Evolutionary conservation across 30 jellyfish, hydroid and myxozoan genomes (phyloP), one percentile per base, ranked within the genome.

Genomic region (Catostylus mosaicus): DNA sequence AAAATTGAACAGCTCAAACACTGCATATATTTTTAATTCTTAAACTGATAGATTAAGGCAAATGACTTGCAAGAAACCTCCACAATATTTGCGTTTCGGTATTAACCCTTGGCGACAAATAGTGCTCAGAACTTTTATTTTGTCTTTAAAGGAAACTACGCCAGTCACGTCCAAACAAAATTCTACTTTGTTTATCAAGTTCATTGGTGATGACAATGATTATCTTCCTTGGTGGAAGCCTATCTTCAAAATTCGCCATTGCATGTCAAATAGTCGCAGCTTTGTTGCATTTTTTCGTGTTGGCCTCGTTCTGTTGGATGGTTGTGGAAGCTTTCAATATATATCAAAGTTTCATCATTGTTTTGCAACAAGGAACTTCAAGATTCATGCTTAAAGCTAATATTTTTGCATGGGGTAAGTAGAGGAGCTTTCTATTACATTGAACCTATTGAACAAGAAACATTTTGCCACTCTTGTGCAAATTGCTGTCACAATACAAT

Each of bases 291-390:
- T 77, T 57, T 79, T 59, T 61, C 30, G 78, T 77, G 9, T n/a
- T 77, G 33, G 37, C 77, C 23, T 7, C 88, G 36, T 77, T 77
- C 31, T 56, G 74, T 38, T 77, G 88, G 88, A 77, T 51, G 70
- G 88, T 40, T 16, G 88, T 77, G 7, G 88, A 77, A 77, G 88
- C 77, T 1, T 30, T 30, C 68, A 77, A 77, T 30, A 38, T 77
- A 6, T 77, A 77, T 37, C 78, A 35, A 24, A 51, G 78, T 37
- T 59, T 77, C 50, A 69, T 77, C 27, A 36, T 57, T 0, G 88
- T 77, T 8, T 61, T 51, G 36, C 74, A 32, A 7, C 35, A 61
- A 37, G 74, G 29, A 51, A 30, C 64, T 7, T 24, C 62, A 29
- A 77, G 37, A 24, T 77, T 77, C 50, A 56, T 77, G 78, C n/a